Conservation (phyloP, 2,888 invertebrate genomes). For the Eupithecia subumbrata region DNA sequence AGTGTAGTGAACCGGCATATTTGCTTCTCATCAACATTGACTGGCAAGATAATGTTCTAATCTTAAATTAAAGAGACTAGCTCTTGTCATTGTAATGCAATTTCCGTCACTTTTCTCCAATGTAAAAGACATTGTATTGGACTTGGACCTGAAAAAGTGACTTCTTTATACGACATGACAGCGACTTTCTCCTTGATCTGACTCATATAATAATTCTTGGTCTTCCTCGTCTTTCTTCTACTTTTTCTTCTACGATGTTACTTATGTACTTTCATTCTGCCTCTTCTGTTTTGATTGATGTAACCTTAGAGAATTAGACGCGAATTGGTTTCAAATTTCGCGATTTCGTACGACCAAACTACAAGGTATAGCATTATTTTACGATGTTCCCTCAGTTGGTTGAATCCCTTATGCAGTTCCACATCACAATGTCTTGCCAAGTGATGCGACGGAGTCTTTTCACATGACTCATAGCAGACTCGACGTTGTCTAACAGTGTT, state of each 20-base stretch:
- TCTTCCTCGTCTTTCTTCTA: no score
- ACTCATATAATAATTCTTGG: no score
- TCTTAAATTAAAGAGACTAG: no score
- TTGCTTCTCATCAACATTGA: neutral
- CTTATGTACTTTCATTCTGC: no score
- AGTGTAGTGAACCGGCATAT: neutral
- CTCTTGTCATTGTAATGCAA: no score
- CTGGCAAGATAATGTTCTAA: neutral
- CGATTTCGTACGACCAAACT: neutral
- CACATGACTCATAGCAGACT: no score
- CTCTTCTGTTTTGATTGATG: neutral
- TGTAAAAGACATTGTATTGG: no score
- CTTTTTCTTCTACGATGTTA: no score
- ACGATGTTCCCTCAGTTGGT: neutral
- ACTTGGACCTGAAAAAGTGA: no score
- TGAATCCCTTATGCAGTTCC: neutral
- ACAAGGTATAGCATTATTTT: neutral
- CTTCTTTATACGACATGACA: no score
- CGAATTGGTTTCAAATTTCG: neutral
- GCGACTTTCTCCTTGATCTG: no score
- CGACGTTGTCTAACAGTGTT: neutral
- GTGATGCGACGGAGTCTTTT: neutral
- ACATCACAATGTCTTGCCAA: neutral
- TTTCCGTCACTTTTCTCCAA: no score
- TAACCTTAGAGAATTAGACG: neutral